Percentiles rank a stretch among this genome's conserved stretches.
phyloP scores from a whole-genome alignment of 2,797 vertebrate genomes.

The Muscicapa striata region DNA sequence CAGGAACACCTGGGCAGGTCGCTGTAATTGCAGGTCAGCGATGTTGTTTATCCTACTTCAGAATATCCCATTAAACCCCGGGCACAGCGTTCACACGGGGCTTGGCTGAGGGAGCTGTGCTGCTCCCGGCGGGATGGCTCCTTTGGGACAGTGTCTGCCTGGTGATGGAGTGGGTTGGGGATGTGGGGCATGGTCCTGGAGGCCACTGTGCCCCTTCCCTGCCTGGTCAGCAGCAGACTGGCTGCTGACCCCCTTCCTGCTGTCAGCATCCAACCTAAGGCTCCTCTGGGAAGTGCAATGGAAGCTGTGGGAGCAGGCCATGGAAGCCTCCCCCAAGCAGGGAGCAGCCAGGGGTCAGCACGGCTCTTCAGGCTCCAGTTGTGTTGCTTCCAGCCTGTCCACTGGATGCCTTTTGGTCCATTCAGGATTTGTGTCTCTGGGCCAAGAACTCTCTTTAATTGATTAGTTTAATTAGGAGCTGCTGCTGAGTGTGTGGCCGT shows the following conservation, averaged over 20 bases:
- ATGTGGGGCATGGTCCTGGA: fast-evolving
- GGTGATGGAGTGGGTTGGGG: background rate
- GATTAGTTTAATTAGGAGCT: slow-evolving; percentile 21
- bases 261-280: fast-evolving
- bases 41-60: slow-evolving; percentile 53
- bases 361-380: fast-evolving
- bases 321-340: fast-evolving
- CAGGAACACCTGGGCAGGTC: slow-evolving; percentile 54
- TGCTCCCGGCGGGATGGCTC: fast-evolving
- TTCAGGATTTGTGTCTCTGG: background rate
- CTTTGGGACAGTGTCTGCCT: fast-evolving
- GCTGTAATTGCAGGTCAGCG: slow-evolving; percentile 60
- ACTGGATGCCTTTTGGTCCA: background rate
- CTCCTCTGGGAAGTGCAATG: background rate
- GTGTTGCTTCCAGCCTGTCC: background rate
- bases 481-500: background rate
- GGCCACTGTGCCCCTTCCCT: background rate
- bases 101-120: fast-evolving
- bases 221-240: background rate
- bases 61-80: background rate
- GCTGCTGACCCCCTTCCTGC: background rate
- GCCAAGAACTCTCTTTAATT: background rate
- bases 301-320: background rate
- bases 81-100: background rate
- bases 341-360: fast-evolving